Conservation (phyloP, 2,888 invertebrate genomes). For the Tuberolachnus salignus region DNA sequence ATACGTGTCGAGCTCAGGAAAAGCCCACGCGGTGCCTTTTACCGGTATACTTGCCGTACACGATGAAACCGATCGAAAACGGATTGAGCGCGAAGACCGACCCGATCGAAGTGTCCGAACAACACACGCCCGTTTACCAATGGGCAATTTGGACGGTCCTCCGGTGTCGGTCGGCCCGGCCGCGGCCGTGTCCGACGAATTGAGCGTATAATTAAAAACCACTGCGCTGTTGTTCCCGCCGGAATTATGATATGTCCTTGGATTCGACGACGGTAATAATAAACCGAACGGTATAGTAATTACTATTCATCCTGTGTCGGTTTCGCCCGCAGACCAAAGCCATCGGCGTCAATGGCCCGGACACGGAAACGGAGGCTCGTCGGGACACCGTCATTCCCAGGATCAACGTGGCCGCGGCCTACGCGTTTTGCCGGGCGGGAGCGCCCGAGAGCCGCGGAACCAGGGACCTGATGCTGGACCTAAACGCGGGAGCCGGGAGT, state of each 20-base stretch:
- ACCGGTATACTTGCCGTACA: constrained; percentile 38
- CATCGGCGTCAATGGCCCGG: constrained; percentile 10
- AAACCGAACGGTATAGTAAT: too few relatives aligned
- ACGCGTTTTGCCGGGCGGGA: constrained; percentile 23
- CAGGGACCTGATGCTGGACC: constrained; percentile 20
- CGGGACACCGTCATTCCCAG: constrained; percentile 15
- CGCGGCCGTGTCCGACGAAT: constrained; percentile 20
- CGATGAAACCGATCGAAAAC: constrained; percentile 40
- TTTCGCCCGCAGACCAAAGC: constrained; percentile 8
- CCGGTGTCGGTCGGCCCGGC: constrained; percentile 27
- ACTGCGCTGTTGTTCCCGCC: too few relatives aligned
- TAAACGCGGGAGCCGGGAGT: background rate
- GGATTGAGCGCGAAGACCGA: constrained; percentile 40
- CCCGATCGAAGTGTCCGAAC: constrained; percentile 40
- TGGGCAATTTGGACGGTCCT: constrained; percentile 32
- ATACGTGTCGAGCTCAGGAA: constrained; percentile 28
- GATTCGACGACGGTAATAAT: too few relatives aligned
- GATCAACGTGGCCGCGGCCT: constrained; percentile 4
- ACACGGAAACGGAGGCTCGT: constrained; percentile 42
- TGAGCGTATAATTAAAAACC: too few relatives aligned
- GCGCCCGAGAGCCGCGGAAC: too few relatives aligned
- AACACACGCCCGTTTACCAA: constrained; percentile 41
- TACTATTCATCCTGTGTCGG: too few relatives aligned
- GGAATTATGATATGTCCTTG: too few relatives aligned
- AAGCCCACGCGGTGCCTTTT: background rate